Evolutionary conservation across 2,888 invertebrate species (phyloP).

Genomic region (Sipunculus nudus): DNA sequence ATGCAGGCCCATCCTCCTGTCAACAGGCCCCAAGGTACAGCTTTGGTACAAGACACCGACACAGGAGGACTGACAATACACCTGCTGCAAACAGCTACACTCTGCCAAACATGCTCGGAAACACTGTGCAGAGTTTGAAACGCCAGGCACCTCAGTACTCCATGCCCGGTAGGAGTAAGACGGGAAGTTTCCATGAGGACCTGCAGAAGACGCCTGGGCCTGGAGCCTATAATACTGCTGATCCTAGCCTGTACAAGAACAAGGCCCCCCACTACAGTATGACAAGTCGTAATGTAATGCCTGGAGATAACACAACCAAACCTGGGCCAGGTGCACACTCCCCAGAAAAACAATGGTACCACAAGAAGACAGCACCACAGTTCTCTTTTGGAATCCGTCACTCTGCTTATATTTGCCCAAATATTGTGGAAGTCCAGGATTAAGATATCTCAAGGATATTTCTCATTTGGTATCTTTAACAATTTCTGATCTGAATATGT

Average conservation of each 20-base stretch:
- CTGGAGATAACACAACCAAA: slow-evolving; percentile 79
- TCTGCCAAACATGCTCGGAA: slow-evolving; percentile 58
- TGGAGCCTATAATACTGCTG: slow-evolving; percentile 41
- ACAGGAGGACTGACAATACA: slow-evolving; percentile 56
- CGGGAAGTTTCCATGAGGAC: slow-evolving; percentile 53
- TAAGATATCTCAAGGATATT: too few relatives aligned
- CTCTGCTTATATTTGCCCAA: too few relatives aligned
- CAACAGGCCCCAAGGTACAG: slow-evolving; percentile 54
- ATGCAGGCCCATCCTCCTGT: slow-evolving; percentile 49
- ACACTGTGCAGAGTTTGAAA: slow-evolving; percentile 61
- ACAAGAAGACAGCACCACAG: too few relatives aligned
- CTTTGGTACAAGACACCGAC: slow-evolving; percentile 58
- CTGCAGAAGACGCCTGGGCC: slow-evolving; percentile 71
- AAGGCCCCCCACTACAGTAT: slow-evolving; percentile 81
- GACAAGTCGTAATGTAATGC: slow-evolving; percentile 79
- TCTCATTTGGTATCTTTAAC: too few relatives aligned
- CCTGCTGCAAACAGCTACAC: slow-evolving; percentile 64
- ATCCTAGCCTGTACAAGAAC: slow-evolving; percentile 35
- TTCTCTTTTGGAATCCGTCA: too few relatives aligned
- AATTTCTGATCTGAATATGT: too few relatives aligned
- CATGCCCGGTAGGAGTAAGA: slow-evolving; percentile 83
- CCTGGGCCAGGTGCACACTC: slow-evolving; percentile 92
- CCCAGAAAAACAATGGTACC: too few relatives aligned
- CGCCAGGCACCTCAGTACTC: slow-evolving; percentile 81
- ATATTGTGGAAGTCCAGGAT: too few relatives aligned